phyloP scores from a whole-genome alignment of 2,888 invertebrate genomes.

The Linnaemya vulpina region DNA sequence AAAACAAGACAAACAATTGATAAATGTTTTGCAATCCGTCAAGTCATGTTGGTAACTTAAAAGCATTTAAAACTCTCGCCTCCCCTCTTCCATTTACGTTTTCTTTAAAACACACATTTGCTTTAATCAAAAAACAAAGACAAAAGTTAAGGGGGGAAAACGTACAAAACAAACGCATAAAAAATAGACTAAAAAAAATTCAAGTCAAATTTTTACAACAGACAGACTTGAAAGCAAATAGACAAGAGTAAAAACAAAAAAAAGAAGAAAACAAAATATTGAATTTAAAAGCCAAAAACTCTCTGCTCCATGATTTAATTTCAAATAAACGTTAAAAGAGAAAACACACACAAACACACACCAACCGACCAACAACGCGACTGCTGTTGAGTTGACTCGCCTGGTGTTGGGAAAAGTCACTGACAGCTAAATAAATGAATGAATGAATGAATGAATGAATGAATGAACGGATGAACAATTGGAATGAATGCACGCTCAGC shows the following conservation, averaged over 20 bases:
- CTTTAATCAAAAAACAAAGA: conserved; percentile 37
- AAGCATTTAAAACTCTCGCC: conserved; percentile 52
- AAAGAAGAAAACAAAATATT: conserved; percentile 40
- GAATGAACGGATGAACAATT: conserved; percentile 53
- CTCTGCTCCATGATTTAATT: conserved; percentile 65
- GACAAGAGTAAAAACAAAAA: conserved; percentile 6
- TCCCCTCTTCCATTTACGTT: not conserved
- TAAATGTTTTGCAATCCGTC: conserved; percentile 66
- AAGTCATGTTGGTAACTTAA: conserved; percentile 65
- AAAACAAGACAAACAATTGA: conserved; percentile 63
- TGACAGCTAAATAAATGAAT: conserved; percentile 72
- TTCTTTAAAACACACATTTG: conserved; percentile 4
- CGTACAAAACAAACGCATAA: conserved; percentile 21
- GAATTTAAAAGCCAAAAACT: conserved; percentile 64
- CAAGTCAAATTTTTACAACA: conserved; percentile 27
- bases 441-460: conserved; percentile 70
- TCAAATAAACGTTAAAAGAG: conserved; percentile 44
- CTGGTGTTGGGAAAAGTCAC: conserved; percentile 66
- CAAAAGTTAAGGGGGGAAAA: not conserved
- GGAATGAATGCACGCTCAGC: conserved; percentile 42
- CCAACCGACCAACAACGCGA: conserved; percentile 26
- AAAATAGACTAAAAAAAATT: conserved; percentile 21
- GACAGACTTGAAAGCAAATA: conserved; percentile 33
- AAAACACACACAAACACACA: conserved; percentile 44
- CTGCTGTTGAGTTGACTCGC: conserved; percentile 33